These are phyloP conservation scores for Apis dorsata DNA, from an alignment of 1,140 invertebrate species.

Conservation along the genomic window DNA sequence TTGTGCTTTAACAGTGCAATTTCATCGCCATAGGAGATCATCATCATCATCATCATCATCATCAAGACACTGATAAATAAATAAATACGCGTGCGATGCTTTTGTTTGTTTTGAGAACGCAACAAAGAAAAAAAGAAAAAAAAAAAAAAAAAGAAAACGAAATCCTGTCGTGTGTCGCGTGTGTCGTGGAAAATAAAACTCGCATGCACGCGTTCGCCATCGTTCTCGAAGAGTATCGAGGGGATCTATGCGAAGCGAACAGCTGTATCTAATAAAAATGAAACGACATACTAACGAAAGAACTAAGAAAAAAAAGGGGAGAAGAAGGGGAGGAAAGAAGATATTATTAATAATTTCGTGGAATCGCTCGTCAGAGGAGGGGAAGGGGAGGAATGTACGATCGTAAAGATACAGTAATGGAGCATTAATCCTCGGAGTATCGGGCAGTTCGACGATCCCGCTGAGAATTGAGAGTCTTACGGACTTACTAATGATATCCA, in stretches of 20 bases:
- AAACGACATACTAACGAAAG: not conserved
- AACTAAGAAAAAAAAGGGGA: not conserved
- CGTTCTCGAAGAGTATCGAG: not conserved
- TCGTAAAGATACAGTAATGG: no score
- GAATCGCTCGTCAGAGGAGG: not conserved
- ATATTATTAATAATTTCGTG: not conserved
- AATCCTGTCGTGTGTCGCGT: not conserved
- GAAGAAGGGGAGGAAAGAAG: no score
- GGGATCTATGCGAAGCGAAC: constrained; percentile 9
- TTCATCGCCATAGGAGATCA: not conserved
- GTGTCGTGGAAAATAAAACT: not conserved
- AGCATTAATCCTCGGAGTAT: no score
- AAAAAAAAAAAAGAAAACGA: no score
- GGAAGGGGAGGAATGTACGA: not conserved
- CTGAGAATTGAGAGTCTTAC: no score
- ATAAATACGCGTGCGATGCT: not conserved
- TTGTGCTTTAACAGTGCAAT: constrained; percentile 19
- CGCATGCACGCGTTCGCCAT: not conserved
- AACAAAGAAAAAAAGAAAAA: no score
- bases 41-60: not conserved
- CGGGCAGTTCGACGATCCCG: no score
- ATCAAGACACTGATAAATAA: not conserved
- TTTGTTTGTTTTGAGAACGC: not conserved
- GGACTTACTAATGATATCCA: no score
- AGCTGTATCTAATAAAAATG: not conserved